Conservation (phyloP, 2,888 invertebrate genomes). For the Drosophila neotestacea region DNA sequence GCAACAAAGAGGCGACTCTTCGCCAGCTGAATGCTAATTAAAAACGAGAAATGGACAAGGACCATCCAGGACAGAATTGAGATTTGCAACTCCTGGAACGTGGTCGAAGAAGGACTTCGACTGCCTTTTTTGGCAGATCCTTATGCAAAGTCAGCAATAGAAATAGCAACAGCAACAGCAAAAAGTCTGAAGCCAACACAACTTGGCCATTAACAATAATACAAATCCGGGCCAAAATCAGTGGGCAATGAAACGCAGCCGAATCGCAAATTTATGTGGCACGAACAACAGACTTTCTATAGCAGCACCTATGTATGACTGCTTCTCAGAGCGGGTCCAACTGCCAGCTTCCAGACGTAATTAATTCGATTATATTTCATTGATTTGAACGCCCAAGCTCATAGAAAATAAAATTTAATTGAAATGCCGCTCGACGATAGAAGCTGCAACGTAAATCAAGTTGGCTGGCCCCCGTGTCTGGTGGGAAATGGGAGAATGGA, state of each 20-base stretch:
- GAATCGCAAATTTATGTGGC: conserved; percentile 78
- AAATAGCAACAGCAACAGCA: conserved; percentile 29
- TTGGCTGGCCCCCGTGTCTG: conserved; percentile 27
- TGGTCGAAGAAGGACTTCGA: conserved; percentile 19
- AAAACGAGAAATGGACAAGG: conserved; percentile 53
- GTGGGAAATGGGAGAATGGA: neutral
- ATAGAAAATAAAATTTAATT: conserved; percentile 84
- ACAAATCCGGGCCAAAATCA: conserved; percentile 63
- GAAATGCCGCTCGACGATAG: conserved; percentile 73
- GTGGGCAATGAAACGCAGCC: conserved; percentile 73
- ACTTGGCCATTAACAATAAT: conserved; percentile 79
- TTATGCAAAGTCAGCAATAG: conserved; percentile 50
- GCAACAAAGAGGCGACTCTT: conserved; percentile 77
- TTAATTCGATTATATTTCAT: conserved; percentile 85
- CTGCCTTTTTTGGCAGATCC: conserved; percentile 39
- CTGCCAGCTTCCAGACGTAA: conserved; percentile 69
- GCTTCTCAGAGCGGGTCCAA: conserved; percentile 9
- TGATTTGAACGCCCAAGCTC: conserved; percentile 81
- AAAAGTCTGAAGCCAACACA: conserved; percentile 54
- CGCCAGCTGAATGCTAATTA: conserved; percentile 79
- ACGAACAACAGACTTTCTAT: conserved; percentile 43
- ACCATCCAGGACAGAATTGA: conserved; percentile 29
- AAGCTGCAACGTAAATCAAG: conserved; percentile 77
- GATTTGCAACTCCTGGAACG: conserved; percentile 44
- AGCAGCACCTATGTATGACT: conserved; percentile 39